Evolutionary conservation across 2,888 invertebrate species (phyloP), one percentile per base, ranked within the genome.

Genomic region (Tinea pellionella): DNA sequence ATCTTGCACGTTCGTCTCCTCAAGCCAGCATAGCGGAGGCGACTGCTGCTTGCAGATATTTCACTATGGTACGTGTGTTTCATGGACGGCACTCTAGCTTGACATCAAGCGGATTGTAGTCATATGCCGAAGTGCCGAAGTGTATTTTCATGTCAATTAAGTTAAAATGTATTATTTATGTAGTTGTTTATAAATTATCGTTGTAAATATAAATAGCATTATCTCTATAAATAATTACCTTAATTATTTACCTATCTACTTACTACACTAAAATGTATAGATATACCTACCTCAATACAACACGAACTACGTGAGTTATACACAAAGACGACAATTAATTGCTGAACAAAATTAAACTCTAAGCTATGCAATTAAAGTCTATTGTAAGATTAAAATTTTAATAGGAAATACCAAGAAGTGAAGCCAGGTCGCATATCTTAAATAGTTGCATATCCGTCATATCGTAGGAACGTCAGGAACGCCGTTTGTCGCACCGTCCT

Each of bases 341-440:
- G 30, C 47, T 9, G 13, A 15, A 15, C 47, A 13, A 47, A 47
- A n/a, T 15, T 47, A 47, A 9, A 2, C 9, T 2, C 2, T 47
- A 47, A 16, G 1, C 12, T 9, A 4, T 16, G 2, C 8, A 15
- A 2, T n/a, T 47, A 47, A 47, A 4, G 47, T 13, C 8, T n/a
- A 47, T 47, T 47, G 6, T 15, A 47, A 16, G 13, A 15, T 47
- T 47, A 2, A 1, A 15, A 15, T 2, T 9, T 6, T 16, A 15
- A 15, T n/a, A 15, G 47, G 47, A 47, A 37, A 16, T 47, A 15
- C 47, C 47, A 47, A 47, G 47, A 47, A 47, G 47, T 47, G 47
- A 16, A 47, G 47, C 42, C 60, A 64, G 62, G 62, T 60, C 68
- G 72, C 77, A 78, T 78, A 78, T 73, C 76, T 72, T 68, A 68